Base-by-base conservation (phyloP, 1,140 invertebrate genomes). In the Notospermus geniculatus region DNA sequence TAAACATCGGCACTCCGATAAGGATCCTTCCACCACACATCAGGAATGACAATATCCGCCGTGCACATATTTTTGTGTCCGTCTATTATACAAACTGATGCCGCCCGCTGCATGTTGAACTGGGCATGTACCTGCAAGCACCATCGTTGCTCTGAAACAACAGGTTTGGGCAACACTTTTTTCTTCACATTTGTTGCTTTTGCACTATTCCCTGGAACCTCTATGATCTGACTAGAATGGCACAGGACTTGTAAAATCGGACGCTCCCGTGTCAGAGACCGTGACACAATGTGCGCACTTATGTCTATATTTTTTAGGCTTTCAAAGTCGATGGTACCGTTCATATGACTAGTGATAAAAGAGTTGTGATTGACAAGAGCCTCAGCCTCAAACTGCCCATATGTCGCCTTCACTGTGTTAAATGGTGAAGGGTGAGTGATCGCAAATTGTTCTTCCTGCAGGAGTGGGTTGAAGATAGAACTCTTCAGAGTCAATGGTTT, bases 361-460 rank as follows among this genome's bases (percentile, higher is more conserved):
- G 15, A 15, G 32, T 23, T 57, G 1, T 62, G 54, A 41, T 57
- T 57, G 25, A 54, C 45, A 11, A 46, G 41, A 25, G 30, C 28
- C 72, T 93, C 93, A 29, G 91, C 93, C 64, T 90, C 92, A 81
- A 95, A 95, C 1, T 92, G 92, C 2, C 93, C 93, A 71, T 94
- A 95, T 5, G 89, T 91, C 9, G 92, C 91, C 17, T 91, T 83
- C 2, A 95, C 89, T 0, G 91, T 92, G 0, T 91, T 90, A 5
- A 92, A 90, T 62, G 91, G 87, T 28, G 89, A 90, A 32, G 90
- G 91, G 75, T 93, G 90, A 68, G 60, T 62, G 28, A 62, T 46
- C 2, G 43, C 60, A 46, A 57, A 58, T n/a, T 59, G 60, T 25
- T 45, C 29, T 36, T 62, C 60, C 41, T 57, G 41, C 22, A 32